phyloP scores from a whole-genome alignment of 92 coral and sea anemone species.

The Zoanthus sansibaricus region DNA sequence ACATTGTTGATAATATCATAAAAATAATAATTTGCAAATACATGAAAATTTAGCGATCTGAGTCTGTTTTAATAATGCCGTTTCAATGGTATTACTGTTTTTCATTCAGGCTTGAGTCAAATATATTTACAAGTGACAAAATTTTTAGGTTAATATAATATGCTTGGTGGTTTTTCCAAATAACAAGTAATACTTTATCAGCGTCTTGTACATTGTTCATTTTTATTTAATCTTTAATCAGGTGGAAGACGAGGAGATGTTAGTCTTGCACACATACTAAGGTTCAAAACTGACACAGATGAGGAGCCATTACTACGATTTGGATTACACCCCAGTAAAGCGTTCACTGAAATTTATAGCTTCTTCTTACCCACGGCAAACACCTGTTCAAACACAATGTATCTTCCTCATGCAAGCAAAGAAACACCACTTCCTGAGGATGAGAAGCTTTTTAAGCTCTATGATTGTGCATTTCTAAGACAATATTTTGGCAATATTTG shows the following conservation, averaged over 20 bases:
- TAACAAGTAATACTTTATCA: slow-evolving; percentile 13
- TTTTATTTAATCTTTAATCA: slow-evolving; percentile 16
- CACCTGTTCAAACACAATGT: slow-evolving; percentile 67
- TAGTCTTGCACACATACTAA: slow-evolving; percentile 23
- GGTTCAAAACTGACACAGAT: slow-evolving; percentile 75
- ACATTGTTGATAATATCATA: background rate
- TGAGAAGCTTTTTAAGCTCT: slow-evolving; percentile 50
- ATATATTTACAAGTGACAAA: slow-evolving; percentile 6
- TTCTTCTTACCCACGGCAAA: slow-evolving; percentile 73
- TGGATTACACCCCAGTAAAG: slow-evolving; percentile 58
- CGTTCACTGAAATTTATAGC: slow-evolving; percentile 48
- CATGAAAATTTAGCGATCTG: slow-evolving; percentile 10
- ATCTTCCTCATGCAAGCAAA: slow-evolving; percentile 46
- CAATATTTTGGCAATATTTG: slow-evolving; percentile 64
- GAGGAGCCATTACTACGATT: slow-evolving; percentile 84
- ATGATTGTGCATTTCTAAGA: slow-evolving; percentile 67
- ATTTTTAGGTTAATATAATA: slow-evolving; percentile 10
- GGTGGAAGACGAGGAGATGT: slow-evolving; percentile 28
- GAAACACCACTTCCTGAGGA: slow-evolving; percentile 62
- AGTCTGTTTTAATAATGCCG: slow-evolving; percentile 5
- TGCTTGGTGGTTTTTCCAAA: slow-evolving; percentile 15
- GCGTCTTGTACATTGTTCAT: slow-evolving; percentile 4
- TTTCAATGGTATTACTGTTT: slow-evolving; percentile 8
- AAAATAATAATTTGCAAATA: slow-evolving; percentile 6
- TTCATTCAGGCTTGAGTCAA: slow-evolving; percentile 2